Percentiles rank a stretch among this genome's conserved stretches.
Evolutionary conservation across 2,113 vertebrate genomes (phyloP).

Genomic region (Nycticebus coucang): DNA sequence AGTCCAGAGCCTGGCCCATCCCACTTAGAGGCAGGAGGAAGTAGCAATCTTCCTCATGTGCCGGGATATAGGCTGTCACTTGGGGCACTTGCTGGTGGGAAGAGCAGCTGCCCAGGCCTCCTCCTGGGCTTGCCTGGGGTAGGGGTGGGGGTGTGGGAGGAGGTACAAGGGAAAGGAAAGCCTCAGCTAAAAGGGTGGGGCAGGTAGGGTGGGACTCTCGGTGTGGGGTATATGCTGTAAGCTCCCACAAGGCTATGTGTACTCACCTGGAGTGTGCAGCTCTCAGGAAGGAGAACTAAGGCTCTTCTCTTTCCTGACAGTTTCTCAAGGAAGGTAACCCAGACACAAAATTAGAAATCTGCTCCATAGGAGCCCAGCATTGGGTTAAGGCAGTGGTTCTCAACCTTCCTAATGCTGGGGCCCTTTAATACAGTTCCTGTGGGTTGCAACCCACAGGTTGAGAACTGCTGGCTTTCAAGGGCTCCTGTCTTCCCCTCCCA

Average conservation of each 20-base stretch:
- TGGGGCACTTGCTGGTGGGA: no score
- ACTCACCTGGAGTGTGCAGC: background rate
- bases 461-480: background rate
- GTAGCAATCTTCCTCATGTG: background rate
- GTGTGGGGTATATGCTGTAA: background rate
- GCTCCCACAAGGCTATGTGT: background rate
- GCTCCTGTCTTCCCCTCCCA: background rate
- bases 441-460: no score
- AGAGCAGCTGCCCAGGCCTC: background rate
- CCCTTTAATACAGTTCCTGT: no score
- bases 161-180: background rate
- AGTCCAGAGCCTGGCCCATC: no score
- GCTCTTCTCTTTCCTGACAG: background rate
- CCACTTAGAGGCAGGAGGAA: background rate
- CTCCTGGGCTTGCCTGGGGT: background rate
- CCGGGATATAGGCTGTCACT: background rate
- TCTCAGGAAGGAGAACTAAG: background rate
- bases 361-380: background rate
- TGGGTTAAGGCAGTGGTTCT: no score
- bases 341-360: background rate
- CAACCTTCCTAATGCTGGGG: no score
- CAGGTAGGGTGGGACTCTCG: background rate
- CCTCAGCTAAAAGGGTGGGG: background rate
- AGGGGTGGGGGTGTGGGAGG: no score
- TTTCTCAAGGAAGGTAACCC: background rate